Evolutionary conservation across 2,113 vertebrate genomes (phyloP).

Genomic region (Tragelaphus strepsiceros): DNA sequence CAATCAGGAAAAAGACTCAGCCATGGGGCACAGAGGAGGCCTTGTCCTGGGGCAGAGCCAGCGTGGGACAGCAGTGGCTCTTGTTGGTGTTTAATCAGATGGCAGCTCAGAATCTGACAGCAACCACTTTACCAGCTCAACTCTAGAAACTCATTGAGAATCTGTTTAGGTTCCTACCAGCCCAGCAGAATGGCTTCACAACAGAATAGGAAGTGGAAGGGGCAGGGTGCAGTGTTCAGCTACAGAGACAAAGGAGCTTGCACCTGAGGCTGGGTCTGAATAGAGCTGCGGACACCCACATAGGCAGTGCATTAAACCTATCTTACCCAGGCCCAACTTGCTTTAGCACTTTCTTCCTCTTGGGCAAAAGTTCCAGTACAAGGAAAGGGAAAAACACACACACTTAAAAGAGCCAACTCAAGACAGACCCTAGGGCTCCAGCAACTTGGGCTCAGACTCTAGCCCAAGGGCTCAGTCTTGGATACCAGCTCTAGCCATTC

Average conservation of each 20-base stretch:
- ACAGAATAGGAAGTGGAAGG: neutral
- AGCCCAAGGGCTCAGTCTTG: no score
- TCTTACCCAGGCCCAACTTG: neutral
- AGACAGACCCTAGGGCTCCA: neutral
- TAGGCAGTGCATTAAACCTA: neutral
- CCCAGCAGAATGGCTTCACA: neutral
- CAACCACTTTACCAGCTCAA: no score
- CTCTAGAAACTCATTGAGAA: no score
- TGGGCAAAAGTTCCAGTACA: neutral
- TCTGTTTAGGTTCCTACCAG: no score
- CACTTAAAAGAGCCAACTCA: neutral
- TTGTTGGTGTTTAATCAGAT: no score
- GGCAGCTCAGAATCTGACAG: no score
- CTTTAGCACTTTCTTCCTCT: neutral
- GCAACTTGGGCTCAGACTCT: neutral
- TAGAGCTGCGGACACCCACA: neutral
- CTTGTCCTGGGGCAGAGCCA: no score
- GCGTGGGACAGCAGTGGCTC: no score
- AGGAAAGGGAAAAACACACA: neutral
- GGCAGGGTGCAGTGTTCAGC: neutral
- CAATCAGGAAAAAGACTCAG: no score
- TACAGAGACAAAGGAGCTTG: neutral
- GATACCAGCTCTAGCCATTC: neutral
- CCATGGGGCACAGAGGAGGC: no score
- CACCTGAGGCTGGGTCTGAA: neutral